Base-by-base conservation (phyloP, 1,140 invertebrate genomes). In the Aricia agestis region DNA sequence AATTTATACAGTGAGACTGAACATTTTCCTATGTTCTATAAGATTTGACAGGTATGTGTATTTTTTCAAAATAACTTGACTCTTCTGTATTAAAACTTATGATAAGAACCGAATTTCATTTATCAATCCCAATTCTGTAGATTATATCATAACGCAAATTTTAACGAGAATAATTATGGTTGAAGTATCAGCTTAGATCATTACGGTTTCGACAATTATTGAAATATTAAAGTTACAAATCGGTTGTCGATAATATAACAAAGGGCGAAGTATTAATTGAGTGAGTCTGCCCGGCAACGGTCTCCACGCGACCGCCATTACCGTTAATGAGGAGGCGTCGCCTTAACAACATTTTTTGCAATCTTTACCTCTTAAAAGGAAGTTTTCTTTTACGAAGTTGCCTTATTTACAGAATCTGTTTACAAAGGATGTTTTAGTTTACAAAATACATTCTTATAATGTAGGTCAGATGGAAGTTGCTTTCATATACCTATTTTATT, bases 1-100 rank as follows among this genome's bases (percentile, higher is more conserved):
- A 87, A 87, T 84, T 89, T 80, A 82, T 79, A 81, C 76, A 72
- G 74, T 78, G 76, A 87, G 85, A 87, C 85, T 86, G 84, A 85
- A 71, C 70, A 74, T 70, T 80, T 80, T 80, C 66, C 81, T 82
- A 78, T 76, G 75, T 75, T 74, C 78, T 75, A 79, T 74, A 78
- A 71, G 76, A 76, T 73, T 74, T 66, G 70, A 76, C 69, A 76
- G 73, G 77, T 83, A 85, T 73, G 78, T 82, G 85, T 87, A 86
- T 89, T 87, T 87, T 85, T 87, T 78, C 79, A 79, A 78, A 86
- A 84, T 82, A 81, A 80, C 82, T 84, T 3, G 25, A 25, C 78
- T 72, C 77, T 80, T 82, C 84, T 82, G 87, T 86, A 79, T 72
- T 76, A 88, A 82, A 90, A 75, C 68, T 75, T 67, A 41, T 63